Conservation (phyloP, 2,888 invertebrate genomes). For the Lepidocyrtinus sp. region DNA sequence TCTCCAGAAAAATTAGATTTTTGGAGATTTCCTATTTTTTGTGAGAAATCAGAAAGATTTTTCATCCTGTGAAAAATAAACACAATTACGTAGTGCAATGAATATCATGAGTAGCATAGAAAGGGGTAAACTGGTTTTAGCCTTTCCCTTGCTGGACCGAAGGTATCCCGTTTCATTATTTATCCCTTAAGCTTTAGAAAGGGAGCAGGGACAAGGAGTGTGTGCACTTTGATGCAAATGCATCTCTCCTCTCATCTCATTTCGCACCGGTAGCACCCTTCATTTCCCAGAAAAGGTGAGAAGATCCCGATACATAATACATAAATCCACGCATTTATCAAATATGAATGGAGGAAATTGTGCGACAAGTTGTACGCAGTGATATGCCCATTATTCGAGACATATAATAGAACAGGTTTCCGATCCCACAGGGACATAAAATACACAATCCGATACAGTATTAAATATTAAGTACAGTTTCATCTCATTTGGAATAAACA, state of each 20-base stretch:
- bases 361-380: background rate
- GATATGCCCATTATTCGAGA: background rate
- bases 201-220: slow-evolving; percentile 27
- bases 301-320: slow-evolving; percentile 23
- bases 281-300: background rate
- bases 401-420: background rate
- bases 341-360: background rate
- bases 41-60: slow-evolving; percentile 43
- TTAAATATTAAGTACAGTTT: too few relatives aligned
- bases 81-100: slow-evolving; percentile 30
- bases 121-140: slow-evolving; percentile 55
- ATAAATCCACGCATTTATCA: slow-evolving; percentile 8
- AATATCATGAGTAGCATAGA: slow-evolving; percentile 45
- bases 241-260: slow-evolving; percentile 24
- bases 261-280: too few relatives aligned
- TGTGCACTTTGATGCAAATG: too few relatives aligned
- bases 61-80: too few relatives aligned
- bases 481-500: background rate
- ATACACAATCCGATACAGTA: too few relatives aligned
- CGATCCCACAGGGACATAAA: background rate
- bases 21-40: too few relatives aligned
- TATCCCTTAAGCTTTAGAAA: slow-evolving; percentile 40
- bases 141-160: slow-evolving; percentile 49
- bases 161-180: slow-evolving; percentile 62
- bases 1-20: slow-evolving; percentile 49